Evolutionary conservation across 2,888 invertebrate genomes (phyloP).

Genomic region (Clanis bilineata): DNA sequence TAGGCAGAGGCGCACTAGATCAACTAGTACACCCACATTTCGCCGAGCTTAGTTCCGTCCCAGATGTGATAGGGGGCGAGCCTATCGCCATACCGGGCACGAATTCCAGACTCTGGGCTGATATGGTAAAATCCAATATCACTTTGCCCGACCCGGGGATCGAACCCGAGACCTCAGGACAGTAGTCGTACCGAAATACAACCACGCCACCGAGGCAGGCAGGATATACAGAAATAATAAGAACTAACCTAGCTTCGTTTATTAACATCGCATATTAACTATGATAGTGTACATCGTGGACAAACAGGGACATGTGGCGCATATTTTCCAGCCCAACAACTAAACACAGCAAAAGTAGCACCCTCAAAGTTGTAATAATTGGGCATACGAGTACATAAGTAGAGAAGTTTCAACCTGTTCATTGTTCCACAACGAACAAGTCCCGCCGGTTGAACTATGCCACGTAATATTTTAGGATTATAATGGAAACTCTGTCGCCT

Average conservation of each 20-base stretch:
- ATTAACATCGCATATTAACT: not conserved
- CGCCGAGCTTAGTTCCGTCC: no score
- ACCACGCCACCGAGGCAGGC: no score
- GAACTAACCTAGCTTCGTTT: not conserved
- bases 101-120: no score
- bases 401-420: not conserved
- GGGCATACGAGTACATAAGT: constrained; percentile 4
- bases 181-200: no score
- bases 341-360: not conserved
- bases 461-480: not conserved
- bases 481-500: constrained; percentile 7
- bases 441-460: constrained; percentile 1
- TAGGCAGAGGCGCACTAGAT: no score
- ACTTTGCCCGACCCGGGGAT: no score
- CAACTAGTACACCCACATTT: no score
- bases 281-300: not conserved
- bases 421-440: constrained; percentile 10
- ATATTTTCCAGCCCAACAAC: not conserved
- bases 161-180: no score
- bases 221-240: not conserved
- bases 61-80: no score
- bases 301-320: not conserved
- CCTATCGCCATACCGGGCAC: no score
- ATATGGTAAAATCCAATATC: no score
- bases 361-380: constrained; percentile 4